These are phyloP conservation scores for Psilopogon haemacephalus DNA, from an alignment of 2,113 vertebrate genomes.

Conservation along the genomic window DNA sequence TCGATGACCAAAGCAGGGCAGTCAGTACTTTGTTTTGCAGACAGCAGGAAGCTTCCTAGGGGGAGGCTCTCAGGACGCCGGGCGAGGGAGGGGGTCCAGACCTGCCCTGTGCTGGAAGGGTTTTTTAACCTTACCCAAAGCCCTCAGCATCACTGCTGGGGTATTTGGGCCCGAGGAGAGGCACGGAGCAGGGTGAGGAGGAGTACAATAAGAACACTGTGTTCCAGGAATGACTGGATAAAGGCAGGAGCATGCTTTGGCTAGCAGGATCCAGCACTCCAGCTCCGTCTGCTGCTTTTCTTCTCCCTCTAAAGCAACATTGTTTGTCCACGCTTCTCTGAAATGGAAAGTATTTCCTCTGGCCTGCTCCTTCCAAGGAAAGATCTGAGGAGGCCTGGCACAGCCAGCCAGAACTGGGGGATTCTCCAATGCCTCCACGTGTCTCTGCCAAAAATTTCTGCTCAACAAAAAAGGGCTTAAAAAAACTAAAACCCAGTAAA, in stretches of 20 bases:
- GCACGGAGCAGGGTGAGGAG: not conserved
- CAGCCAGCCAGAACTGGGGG: slow-evolving; percentile 55
- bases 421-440: slow-evolving; percentile 25
- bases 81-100: not conserved
- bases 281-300: slow-evolving; percentile 44
- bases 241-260: slow-evolving; percentile 54
- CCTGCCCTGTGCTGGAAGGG: not conserved
- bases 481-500: not conserved
- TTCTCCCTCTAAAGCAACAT: slow-evolving; percentile 11
- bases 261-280: not conserved
- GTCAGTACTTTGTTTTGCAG: slow-evolving; percentile 63
- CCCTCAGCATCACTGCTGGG: not conserved
- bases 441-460: slow-evolving; percentile 32
- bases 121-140: not conserved
- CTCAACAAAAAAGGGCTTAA: slow-evolving; percentile 20
- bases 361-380: slow-evolving; percentile 31
- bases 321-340: slow-evolving; percentile 57
- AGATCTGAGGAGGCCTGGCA: slow-evolving; percentile 54
- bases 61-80: slow-evolving; percentile 23
- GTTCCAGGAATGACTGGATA: slow-evolving; percentile 63
- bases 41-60: slow-evolving; percentile 52
- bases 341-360: slow-evolving; percentile 67
- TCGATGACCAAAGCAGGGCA: slow-evolving; percentile 73
- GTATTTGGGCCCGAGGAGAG: not conserved
- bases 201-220: slow-evolving; percentile 64